These are phyloP conservation scores for Scomber scombrus DNA, from an alignment of 2,113 vertebrate species.

Conservation along the genomic window DNA sequence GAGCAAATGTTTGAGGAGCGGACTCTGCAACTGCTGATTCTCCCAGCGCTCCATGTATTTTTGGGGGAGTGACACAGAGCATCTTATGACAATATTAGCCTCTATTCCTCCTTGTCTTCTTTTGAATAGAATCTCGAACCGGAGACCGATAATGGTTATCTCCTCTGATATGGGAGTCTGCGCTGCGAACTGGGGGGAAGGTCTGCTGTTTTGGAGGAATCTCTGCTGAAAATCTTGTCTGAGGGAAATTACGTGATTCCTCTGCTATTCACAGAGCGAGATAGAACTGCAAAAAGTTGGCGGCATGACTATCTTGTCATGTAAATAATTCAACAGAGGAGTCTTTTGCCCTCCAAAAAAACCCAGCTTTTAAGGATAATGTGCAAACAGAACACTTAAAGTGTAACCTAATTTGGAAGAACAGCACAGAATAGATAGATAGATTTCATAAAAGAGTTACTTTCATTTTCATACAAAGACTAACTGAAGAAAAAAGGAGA, in stretches of 20 bases:
- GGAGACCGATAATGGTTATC: conserved; percentile 68
- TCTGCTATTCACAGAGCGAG: conserved; percentile 49
- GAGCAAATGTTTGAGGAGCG: conserved; percentile 81
- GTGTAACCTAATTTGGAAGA: conserved; percentile 24
- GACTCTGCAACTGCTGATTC: conserved; percentile 67
- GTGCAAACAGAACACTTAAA: conserved; percentile 16
- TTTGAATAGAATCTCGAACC: conserved; percentile 71
- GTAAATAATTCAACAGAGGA: conserved; percentile 66
- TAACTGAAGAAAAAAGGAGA: neutral
- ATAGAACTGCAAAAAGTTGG: conserved; percentile 67
- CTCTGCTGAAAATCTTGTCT: conserved; percentile 69
- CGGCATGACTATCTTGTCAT: conserved; percentile 72
- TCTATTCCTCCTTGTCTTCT: conserved; percentile 63
- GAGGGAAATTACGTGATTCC: conserved; percentile 70
- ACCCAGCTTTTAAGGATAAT: conserved; percentile 9
- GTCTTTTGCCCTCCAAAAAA: conserved; percentile 25
- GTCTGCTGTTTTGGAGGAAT: conserved; percentile 64
- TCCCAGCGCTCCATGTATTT: conserved; percentile 68
- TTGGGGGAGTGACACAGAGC: conserved; percentile 73
- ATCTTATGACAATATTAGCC: conserved; percentile 79
- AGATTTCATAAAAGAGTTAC: conserved; percentile 1
- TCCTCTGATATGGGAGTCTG: conserved; percentile 66
- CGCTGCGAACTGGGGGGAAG: conserved; percentile 58
- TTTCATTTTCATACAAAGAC: neutral
- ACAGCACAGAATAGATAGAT: neutral